A percentile compares a stretch with the other conserved stretches of the same genome.
phyloP scores from a whole-genome alignment of 2,888 invertebrate species.

The Pseudoips prasinana region DNA sequence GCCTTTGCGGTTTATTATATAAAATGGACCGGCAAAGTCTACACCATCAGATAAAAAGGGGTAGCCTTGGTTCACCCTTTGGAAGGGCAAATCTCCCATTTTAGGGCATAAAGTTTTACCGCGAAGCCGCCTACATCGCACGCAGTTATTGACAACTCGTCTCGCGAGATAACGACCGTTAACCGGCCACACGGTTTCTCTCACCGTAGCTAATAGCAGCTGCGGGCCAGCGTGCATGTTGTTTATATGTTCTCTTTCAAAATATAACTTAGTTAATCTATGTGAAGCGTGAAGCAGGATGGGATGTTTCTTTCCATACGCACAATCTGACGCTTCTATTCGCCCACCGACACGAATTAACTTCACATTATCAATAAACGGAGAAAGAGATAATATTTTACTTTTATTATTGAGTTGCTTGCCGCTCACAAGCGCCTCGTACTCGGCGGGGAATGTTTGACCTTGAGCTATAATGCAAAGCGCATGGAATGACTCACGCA shows the following conservation, averaged over 20 bases:
- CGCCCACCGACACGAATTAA: slow-evolving; percentile 21
- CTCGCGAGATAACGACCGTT: slow-evolving; percentile 9
- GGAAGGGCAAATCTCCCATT: slow-evolving; percentile 7
- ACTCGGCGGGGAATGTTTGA: slow-evolving; percentile 16
- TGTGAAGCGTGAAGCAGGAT: slow-evolving; percentile 10
- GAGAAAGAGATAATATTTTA: slow-evolving; percentile 22
- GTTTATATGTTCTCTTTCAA: slow-evolving; percentile 1
- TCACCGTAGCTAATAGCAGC: slow-evolving; percentile 3
- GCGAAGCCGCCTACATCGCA: slow-evolving; percentile 4
- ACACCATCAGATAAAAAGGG: slow-evolving; percentile 10
- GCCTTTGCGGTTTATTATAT: slow-evolving; percentile 7
- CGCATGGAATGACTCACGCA: slow-evolving; percentile 15
- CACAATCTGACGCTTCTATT: slow-evolving; percentile 5
- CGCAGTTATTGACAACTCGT: slow-evolving; percentile 7
- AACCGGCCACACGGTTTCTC: slow-evolving; percentile 8
- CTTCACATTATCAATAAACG: slow-evolving; percentile 16
- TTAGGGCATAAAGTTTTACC: slow-evolving; percentile 6
- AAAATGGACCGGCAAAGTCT: slow-evolving; percentile 12
- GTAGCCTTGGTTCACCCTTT: slow-evolving; percentile 3
- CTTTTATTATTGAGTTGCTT: slow-evolving; percentile 13
- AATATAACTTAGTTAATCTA: slow-evolving; percentile 7
- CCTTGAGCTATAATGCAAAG: slow-evolving; percentile 14
- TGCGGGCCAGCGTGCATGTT: slow-evolving; percentile 10
- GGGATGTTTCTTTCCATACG: slow-evolving; percentile 13
- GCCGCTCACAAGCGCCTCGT: slow-evolving; percentile 5